These are phyloP conservation scores for Melanerpes aurifrons DNA, from an alignment of 2,113 vertebrate species.

Conservation along the genomic window DNA sequence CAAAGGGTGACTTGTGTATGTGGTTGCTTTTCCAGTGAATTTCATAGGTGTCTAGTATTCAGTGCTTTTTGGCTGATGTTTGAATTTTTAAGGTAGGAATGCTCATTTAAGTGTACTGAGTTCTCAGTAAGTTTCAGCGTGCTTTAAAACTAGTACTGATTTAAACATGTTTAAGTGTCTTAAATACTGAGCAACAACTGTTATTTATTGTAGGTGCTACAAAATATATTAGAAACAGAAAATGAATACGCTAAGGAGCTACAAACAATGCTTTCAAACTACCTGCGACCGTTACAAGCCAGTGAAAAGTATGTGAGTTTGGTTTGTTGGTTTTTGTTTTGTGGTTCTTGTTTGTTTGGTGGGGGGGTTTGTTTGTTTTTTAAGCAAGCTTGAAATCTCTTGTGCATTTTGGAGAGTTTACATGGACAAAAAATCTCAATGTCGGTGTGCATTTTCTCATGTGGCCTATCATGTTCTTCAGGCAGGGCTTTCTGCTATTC, in stretches of 20 bases:
- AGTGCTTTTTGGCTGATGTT: background rate
- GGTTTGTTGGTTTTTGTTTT: background rate
- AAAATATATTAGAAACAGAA: conserved; percentile 99
- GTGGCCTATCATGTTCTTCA: background rate
- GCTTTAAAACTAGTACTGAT: background rate
- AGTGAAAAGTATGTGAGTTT: conserved; percentile 90
- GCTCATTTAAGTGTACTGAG: background rate
- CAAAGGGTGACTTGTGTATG: background rate
- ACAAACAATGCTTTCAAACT: conserved; percentile 91
- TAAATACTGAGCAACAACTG: background rate
- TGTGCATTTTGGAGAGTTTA: background rate
- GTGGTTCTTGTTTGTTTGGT: too few species aligned
- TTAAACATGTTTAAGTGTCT: background rate
- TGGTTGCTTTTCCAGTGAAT: background rate
- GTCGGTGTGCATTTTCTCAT: background rate
- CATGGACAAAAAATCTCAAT: background rate
- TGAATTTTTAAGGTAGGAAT: background rate
- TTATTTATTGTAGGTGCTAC: conserved; percentile 87
- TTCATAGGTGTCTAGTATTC: background rate
- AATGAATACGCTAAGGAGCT: conserved; percentile 97
- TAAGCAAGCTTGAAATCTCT: background rate
- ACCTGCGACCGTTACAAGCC: conserved; percentile 90
- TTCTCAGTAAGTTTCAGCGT: background rate
- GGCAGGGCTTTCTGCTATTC: background rate
- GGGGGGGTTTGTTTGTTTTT: background rate